Conservation (phyloP, 2,113 vertebrate species). For the Cephalopholis sonnerati region DNA sequence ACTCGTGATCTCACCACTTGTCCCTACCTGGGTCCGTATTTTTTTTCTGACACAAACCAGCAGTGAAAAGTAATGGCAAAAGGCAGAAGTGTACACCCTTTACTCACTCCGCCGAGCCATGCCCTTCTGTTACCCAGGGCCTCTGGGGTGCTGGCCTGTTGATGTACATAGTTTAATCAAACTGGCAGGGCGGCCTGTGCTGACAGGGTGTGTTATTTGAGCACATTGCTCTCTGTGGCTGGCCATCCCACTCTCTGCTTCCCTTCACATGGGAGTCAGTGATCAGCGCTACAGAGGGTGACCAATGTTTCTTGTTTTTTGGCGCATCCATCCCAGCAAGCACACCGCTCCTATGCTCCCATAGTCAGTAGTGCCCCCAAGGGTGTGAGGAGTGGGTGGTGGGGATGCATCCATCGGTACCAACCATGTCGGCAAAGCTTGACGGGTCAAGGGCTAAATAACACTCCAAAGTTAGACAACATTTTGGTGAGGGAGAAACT, state of each 20-base stretch:
- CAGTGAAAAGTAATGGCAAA: slow-evolving; percentile 55
- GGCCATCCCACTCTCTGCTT: slow-evolving; percentile 24
- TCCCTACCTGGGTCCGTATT: slow-evolving; percentile 23
- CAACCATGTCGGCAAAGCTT: too few relatives aligned
- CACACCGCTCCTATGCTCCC: neutral
- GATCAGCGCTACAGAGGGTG: slow-evolving; percentile 12
- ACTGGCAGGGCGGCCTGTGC: slow-evolving; percentile 59
- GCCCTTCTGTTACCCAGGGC: slow-evolving; percentile 53
- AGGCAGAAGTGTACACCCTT: slow-evolving; percentile 59
- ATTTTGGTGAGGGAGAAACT: too few relatives aligned
- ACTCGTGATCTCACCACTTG: slow-evolving; percentile 46
- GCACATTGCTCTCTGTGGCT: slow-evolving; percentile 55
- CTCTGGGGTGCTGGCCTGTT: slow-evolving; percentile 58
- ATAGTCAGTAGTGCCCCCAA: neutral
- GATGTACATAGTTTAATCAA: slow-evolving; percentile 72
- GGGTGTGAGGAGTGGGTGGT: too few relatives aligned
- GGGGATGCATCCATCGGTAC: too few relatives aligned
- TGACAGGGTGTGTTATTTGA: slow-evolving; percentile 64
- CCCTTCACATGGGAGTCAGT: slow-evolving; percentile 32
- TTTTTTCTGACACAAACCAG: slow-evolving; percentile 44
- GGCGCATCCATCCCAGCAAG: slow-evolving; percentile 10
- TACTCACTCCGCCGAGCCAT: slow-evolving; percentile 44
- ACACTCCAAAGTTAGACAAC: too few relatives aligned
- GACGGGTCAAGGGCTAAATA: too few relatives aligned
- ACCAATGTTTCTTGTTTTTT: slow-evolving; percentile 5